A percentile compares a stretch with the other conserved stretches of the same genome.
phyloP scores from a whole-genome alignment of 2,797 vertebrate species.

The Sebastolobus alascanus region DNA sequence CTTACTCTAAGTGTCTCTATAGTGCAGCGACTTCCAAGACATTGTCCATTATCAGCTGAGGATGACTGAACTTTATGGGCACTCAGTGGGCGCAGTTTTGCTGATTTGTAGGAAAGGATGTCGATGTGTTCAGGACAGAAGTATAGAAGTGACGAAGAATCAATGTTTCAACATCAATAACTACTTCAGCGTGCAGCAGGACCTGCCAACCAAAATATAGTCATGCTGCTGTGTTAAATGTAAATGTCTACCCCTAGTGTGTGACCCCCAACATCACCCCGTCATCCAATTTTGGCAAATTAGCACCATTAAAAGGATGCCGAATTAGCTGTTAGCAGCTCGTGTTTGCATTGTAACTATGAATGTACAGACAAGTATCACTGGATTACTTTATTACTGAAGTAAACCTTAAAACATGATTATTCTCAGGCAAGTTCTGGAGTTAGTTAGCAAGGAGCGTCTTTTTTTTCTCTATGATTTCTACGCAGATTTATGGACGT shows the following conservation, averaged over 20 bases:
- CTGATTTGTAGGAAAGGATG: background rate
- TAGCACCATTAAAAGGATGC: background rate
- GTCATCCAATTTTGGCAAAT: background rate
- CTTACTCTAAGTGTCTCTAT: background rate
- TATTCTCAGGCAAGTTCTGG: no score
- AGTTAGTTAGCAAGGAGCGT: background rate
- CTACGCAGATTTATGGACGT: background rate
- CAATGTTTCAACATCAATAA: conserved; percentile 14
- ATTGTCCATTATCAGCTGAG: background rate
- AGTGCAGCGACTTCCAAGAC: background rate
- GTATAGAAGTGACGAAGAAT: background rate
- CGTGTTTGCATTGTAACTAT: background rate
- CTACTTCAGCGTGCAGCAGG: background rate
- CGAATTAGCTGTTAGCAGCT: background rate
- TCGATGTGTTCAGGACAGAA: background rate
- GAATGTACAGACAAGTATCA: no score
- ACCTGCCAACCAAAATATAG: background rate
- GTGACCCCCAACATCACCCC: no score
- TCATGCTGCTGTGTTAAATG: background rate
- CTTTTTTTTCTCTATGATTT: background rate
- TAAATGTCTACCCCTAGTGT: background rate
- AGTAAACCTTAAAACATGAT: no score
- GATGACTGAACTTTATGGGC: background rate
- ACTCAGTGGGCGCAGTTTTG: background rate
- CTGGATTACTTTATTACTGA: no score